Conservation (phyloP, 2,888 invertebrate genomes). For the Ryuthela nishihirai region DNA sequence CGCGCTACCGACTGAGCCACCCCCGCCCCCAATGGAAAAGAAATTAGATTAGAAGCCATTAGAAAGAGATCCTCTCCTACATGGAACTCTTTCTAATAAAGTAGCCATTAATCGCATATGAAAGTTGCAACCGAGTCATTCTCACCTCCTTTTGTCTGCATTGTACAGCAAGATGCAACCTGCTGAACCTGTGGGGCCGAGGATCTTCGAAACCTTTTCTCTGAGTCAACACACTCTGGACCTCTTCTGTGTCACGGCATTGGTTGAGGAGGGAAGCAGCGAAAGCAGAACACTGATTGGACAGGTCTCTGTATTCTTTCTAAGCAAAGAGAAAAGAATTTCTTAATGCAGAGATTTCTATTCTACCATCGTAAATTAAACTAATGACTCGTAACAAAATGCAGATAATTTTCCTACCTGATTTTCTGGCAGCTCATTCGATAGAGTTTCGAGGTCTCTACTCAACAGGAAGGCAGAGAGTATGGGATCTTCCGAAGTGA, state of each 20-base stretch:
- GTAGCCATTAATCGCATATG: too few relatives aligned
- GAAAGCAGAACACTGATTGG: constrained; percentile 46
- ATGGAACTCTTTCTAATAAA: too few relatives aligned
- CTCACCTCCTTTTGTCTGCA: constrained; percentile 59
- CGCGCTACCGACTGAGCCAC: too few relatives aligned
- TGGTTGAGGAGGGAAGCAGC: constrained; percentile 47
- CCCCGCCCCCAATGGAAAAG: too few relatives aligned
- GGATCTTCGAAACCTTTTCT: constrained; percentile 52
- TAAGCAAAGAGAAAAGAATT: constrained; percentile 23
- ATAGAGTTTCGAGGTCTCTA: constrained; percentile 59
- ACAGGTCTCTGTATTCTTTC: constrained; percentile 46
- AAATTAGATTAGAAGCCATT: too few relatives aligned
- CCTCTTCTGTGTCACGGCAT: constrained; percentile 48
- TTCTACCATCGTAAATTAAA: too few relatives aligned
- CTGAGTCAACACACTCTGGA: constrained; percentile 63
- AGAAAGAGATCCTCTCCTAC: too few relatives aligned
- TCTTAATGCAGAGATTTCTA: too few relatives aligned
- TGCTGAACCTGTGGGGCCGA: constrained; percentile 59
- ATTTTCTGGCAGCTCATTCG: constrained; percentile 58
- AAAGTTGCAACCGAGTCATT: too few relatives aligned
- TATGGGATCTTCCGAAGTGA: constrained; percentile 65
- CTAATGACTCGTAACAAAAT: too few relatives aligned
- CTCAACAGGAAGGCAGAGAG: constrained; percentile 63
- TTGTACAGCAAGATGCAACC: constrained; percentile 65
- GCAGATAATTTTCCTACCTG: constrained; percentile 27